Base-by-base conservation (phyloP, 2,113 vertebrate species). In the Eubucco bourcierii region DNA sequence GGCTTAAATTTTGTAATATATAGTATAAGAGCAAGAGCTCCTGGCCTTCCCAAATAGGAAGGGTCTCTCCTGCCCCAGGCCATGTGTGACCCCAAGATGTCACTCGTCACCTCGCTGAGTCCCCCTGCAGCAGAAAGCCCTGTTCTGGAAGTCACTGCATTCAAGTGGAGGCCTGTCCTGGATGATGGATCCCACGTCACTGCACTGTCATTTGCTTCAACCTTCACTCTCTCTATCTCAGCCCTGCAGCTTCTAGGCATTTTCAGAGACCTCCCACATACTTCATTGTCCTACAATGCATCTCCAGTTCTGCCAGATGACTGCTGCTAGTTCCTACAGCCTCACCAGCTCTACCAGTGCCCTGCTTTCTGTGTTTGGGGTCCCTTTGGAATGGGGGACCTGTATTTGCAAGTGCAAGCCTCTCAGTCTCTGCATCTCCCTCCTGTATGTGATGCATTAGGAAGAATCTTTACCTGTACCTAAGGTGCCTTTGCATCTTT, bases 81-180 rank as follows among this genome's bases (percentile, higher is more conserved):
- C 44, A 46, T 46, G 44, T 18, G 44, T 46, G 15, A 44, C 41
- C 41, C 82, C 3, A 6, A 29, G 33, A 88, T 75, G n/a, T 27
- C 4, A 2, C 28, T 39, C 34, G 39, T 23, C 1, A 10, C 52
- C 18, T 25, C 3, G 3, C 19, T 0, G 1, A 68, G 27, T 21
- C 52, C 6, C 34, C 16, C 34, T 15, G 5, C 29, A 19, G 46
- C 66, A 68, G 44, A 78, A 73, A 55, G 46, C 67, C 23, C 0
- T 0, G 4, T 12, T 33, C 75, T 1, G 0, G 24, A 70, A 63
- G 59, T 63, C 53, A 23, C 37, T 60, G 63, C 44, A 53, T 84
- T 53, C 74, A 27, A 31, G 66, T 28, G 24, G 39, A 44, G 33
- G 34, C 44, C 6, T 1, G 1, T 85, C 29, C 6, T 0, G 12